A percentile compares a stretch with the other conserved stretches of the same genome.
Evolutionary conservation across 2,888 invertebrate genomes (phyloP).

Genomic region (Tetheella fluctuosa): DNA sequence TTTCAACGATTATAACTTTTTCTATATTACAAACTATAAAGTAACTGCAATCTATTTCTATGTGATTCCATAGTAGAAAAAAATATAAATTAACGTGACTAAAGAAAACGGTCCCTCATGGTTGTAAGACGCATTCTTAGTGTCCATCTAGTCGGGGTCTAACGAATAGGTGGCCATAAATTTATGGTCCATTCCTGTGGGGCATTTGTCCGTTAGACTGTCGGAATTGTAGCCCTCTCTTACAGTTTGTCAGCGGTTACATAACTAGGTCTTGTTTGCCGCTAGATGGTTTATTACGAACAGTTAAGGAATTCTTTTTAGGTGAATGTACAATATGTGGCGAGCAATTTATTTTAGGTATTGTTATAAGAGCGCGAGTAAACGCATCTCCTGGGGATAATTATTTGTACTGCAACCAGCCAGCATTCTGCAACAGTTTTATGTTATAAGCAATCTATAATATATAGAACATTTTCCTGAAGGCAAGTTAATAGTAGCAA

Average conservation of each 20-base stretch:
- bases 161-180: constrained; percentile 68
- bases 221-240: constrained; percentile 44
- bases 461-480: too few species aligned
- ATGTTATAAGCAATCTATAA: too few species aligned
- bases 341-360: not conserved
- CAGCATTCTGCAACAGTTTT: not conserved
- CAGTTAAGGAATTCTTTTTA: constrained; percentile 7
- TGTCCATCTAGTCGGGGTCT: constrained; percentile 50
- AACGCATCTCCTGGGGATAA: not conserved
- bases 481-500: too few species aligned
- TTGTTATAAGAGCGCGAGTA: not conserved
- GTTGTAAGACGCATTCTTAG: constrained; percentile 55
- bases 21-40: not conserved
- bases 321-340: constrained; percentile 1
- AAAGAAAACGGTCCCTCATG: constrained; percentile 24
- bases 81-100: constrained; percentile 27
- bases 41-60: not conserved
- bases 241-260: constrained; percentile 49
- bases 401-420: not conserved
- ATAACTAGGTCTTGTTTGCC: constrained; percentile 16
- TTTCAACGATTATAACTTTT: not conserved
- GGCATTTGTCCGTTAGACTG: constrained; percentile 69
- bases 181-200: constrained; percentile 63
- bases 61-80: not conserved
- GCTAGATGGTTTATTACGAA: constrained; percentile 15